These are phyloP conservation scores for Parazoanthus swiftii DNA, from an alignment of 92 coral and sea anemone species.

Conservation along the genomic window DNA sequence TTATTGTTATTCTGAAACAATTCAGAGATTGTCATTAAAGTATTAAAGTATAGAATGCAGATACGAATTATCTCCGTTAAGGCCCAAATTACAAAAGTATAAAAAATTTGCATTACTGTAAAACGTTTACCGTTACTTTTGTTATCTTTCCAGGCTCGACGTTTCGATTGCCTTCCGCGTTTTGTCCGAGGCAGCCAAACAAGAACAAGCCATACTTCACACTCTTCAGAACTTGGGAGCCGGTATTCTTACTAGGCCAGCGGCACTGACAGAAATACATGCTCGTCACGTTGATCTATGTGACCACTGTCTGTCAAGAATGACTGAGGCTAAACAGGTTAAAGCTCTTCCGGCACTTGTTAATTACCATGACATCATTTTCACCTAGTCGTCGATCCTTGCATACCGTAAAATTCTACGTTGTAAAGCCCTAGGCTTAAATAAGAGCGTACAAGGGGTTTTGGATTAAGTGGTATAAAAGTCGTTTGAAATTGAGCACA, in stretches of 20 bases:
- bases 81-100: no score
- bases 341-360: background rate
- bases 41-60: no score
- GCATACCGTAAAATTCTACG: no score
- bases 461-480: no score
- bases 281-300: constrained; percentile 79
- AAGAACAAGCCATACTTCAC: constrained; percentile 68
- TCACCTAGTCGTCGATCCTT: no score
- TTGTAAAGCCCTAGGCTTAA: no score
- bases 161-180: constrained; percentile 82
- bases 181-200: constrained; percentile 78
- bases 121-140: background rate
- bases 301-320: constrained; percentile 68
- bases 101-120: background rate
- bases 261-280: constrained; percentile 73
- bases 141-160: constrained; percentile 62
- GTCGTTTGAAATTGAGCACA: no score
- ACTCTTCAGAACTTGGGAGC: constrained; percentile 84
- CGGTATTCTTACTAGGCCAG: constrained; percentile 74
- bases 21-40: no score
- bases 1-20: no score
- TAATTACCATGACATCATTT: background rate
- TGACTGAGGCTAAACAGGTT: constrained; percentile 51
- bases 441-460: no score
- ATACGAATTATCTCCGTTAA: no score